Base-by-base conservation (phyloP, 2,888 invertebrate genomes). In the Hypomecis atomaria region DNA sequence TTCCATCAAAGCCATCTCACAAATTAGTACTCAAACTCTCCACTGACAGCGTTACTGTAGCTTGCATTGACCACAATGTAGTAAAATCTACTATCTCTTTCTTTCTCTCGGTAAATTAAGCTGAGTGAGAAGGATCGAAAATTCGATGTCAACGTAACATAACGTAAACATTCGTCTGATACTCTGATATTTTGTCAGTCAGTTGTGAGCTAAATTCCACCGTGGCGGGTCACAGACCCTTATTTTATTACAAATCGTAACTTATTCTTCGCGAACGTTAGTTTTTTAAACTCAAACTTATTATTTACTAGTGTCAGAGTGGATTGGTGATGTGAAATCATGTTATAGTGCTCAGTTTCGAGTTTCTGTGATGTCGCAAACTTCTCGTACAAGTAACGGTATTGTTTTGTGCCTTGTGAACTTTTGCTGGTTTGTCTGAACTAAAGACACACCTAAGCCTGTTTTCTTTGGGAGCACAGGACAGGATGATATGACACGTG, bases 381-480 rank as follows among this genome's bases (percentile, higher is more conserved):
- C 71, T 67, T 67, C 70, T 65, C 62, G 71, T 66, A 59, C 68
- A 53, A 66, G 66, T 72, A 72, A 72, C 72, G 72, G 72, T 72
- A 72, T 74, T 73, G 73, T 73, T 60, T 49, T 47, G 63, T 64
- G 59, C 47, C 74, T 83, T 76, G 78, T 86, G 86, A 87, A 86
- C 84, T 86, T 82, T 79, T 74, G 71, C 66, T 71, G 65, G 65
- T 63, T 67, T 77, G 78, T 85, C 79, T 85, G 79, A 86, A 83
- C 86, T 81, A 79, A 83, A 83, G 83, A 82, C 86, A 85, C 84
- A 83, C 87, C 87, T 89, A 81, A 81, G 85, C 81, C 80, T 79
- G 83, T 83, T 85, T 84, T 81, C 81, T 64, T 80, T 76, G 48
- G 56, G 45, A 69, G 65, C 76, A 78, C 73, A 79, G 75, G 76